Conservation (phyloP, 2,888 invertebrate species). For the Dynastes maya region DNA sequence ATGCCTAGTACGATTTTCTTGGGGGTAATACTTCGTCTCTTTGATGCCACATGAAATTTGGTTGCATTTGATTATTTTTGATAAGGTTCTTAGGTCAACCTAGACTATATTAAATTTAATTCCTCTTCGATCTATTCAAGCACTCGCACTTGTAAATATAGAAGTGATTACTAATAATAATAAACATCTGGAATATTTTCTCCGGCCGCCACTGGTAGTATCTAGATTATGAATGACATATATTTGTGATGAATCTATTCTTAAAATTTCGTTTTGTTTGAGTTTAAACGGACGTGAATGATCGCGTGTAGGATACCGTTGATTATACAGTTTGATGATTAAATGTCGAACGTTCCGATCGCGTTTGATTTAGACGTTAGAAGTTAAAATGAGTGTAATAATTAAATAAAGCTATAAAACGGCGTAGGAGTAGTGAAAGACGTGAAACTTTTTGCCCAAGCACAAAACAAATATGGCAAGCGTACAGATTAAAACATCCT, state of each 20-base stretch:
- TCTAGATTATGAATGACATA: slow-evolving; percentile 35
- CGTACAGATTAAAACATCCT: slow-evolving; percentile 24
- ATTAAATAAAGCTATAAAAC: slow-evolving; percentile 17
- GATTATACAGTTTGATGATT: slow-evolving; percentile 17
- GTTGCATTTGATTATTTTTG: too few relatives aligned
- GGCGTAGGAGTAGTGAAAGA: slow-evolving; percentile 32
- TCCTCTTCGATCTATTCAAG: too few relatives aligned
- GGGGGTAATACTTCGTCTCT: too few relatives aligned
- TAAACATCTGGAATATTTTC: too few relatives aligned
- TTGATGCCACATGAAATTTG: too few relatives aligned
- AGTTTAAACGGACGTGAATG: slow-evolving; percentile 25
- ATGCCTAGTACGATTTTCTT: too few relatives aligned
- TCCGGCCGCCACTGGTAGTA: too few relatives aligned
- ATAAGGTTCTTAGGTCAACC: too few relatives aligned
- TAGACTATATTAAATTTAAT: too few relatives aligned
- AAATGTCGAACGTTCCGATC: slow-evolving; percentile 7
- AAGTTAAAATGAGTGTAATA: slow-evolving; percentile 9
- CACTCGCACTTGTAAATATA: too few relatives aligned
- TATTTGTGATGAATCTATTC: slow-evolving; percentile 42
- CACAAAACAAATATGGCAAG: slow-evolving; percentile 31
- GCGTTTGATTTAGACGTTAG: slow-evolving; percentile 11
- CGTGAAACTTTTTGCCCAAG: slow-evolving; percentile 19
- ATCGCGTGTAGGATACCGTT: slow-evolving; percentile 33
- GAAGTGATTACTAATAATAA: too few relatives aligned
- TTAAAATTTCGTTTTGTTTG: slow-evolving; percentile 37